These are phyloP conservation scores for Acanthacorydalis orientalis DNA, from an alignment of 2,888 invertebrate species.

Conservation along the genomic window DNA sequence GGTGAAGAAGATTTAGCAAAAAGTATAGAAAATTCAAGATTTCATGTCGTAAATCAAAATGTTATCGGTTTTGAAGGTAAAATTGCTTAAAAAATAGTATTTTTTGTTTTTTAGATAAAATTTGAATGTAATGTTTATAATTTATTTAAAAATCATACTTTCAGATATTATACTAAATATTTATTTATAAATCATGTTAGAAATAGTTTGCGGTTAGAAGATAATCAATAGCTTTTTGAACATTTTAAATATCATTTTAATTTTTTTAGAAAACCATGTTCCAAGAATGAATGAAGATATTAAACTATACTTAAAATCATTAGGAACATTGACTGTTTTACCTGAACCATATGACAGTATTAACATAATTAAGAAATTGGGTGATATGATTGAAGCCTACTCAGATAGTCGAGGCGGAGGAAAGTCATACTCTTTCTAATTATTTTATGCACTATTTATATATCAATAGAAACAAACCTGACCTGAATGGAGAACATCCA, in stretches of 20 bases:
- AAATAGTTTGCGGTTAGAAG: constrained; percentile 2
- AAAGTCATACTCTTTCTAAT: constrained; percentile 42
- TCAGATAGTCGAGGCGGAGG: constrained; percentile 60
- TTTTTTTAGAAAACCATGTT: constrained; percentile 19
- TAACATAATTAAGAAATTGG: constrained; percentile 47
- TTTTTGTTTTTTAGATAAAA: background rate
- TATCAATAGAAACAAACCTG: no score
- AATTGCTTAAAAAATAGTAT: background rate
- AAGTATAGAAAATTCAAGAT: constrained; percentile 33
- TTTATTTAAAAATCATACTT: no score
- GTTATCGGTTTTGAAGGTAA: constrained; percentile 27
- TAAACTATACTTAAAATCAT: constrained; percentile 17
- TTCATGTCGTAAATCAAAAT: constrained; percentile 17
- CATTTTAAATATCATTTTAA: background rate
- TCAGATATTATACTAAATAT: no score
- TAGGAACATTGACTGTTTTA: constrained; percentile 16
- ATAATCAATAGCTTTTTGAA: background rate
- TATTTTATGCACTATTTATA: background rate
- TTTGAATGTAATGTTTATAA: no score
- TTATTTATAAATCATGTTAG: background rate
- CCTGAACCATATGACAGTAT: constrained; percentile 37
- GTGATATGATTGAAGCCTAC: constrained; percentile 45
- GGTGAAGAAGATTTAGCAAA: constrained; percentile 26
- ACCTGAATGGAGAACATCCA: no score
- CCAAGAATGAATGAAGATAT: constrained; percentile 20